These are phyloP conservation scores for Bubo bubo DNA, from an alignment of 2,113 vertebrate species.

Conservation along the genomic window DNA sequence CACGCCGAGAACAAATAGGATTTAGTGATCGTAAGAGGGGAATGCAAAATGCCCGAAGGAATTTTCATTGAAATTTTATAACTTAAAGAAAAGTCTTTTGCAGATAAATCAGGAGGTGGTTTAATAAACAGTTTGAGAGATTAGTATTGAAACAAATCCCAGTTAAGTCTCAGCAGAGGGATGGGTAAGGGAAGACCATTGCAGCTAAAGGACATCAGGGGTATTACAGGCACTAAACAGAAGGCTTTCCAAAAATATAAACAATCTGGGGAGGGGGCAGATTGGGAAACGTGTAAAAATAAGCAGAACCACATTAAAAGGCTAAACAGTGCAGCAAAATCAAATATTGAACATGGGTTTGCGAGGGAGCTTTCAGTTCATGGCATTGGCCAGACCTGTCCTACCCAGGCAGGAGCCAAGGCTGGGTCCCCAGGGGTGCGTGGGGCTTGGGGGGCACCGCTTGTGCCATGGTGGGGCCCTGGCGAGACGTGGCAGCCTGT, in stretches of 20 bases:
- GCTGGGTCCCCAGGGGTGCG: neutral
- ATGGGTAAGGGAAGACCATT: neutral
- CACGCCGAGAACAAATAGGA: slow-evolving; percentile 24
- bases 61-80: slow-evolving; percentile 77
- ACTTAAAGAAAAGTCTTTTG: slow-evolving; percentile 57
- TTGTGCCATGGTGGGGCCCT: neutral
- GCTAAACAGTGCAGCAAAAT: slow-evolving; percentile 8
- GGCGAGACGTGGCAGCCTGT: neutral
- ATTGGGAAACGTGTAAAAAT: slow-evolving; percentile 59
- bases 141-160: slow-evolving; percentile 67
- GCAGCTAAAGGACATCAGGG: slow-evolving; percentile 12
- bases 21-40: slow-evolving; percentile 52
- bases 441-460: neutral
- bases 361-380: neutral
- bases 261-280: slow-evolving; percentile 49
- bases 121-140: slow-evolving; percentile 70
- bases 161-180: slow-evolving; percentile 35
- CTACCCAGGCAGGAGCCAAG: neutral
- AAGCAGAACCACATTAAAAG: slow-evolving; percentile 64
- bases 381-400: neutral
- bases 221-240: slow-evolving; percentile 62
- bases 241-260: slow-evolving; percentile 68
- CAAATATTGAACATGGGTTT: neutral
- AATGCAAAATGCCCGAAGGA: slow-evolving; percentile 41
- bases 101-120: slow-evolving; percentile 65